Conservation (phyloP, 2,888 invertebrate genomes). For the Zygaena filipendulae region DNA sequence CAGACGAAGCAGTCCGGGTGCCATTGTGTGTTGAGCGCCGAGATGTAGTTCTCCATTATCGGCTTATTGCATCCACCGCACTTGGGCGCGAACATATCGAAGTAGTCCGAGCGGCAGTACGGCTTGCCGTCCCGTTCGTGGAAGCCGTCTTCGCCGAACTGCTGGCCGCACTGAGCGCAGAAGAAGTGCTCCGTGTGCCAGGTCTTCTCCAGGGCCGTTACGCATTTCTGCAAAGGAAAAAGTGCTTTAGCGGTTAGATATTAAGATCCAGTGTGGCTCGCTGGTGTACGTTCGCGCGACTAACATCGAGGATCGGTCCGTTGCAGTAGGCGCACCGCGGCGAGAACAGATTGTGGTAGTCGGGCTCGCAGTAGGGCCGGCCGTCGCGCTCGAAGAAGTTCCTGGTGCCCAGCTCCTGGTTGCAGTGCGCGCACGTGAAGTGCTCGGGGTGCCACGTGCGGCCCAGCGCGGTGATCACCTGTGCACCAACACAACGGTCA, state of each 20-base stretch:
- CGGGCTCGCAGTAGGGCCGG: slow-evolving; percentile 96
- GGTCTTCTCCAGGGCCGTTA: slow-evolving; percentile 96
- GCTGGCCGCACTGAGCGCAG: slow-evolving; percentile 96
- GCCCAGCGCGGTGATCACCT: slow-evolving; percentile 94
- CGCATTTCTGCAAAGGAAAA: slow-evolving; percentile 87
- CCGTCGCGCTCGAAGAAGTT: slow-evolving; percentile 99
- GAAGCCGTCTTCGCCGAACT: slow-evolving; percentile 98
- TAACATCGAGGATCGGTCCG: slow-evolving; percentile 98
- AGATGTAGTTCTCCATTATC: slow-evolving; percentile 98
- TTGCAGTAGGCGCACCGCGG: slow-evolving; percentile 99
- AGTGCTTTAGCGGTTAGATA: slow-evolving; percentile 4
- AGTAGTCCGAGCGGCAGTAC: slow-evolving; percentile 96
- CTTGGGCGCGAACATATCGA: slow-evolving; percentile 97
- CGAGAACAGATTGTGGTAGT: slow-evolving; percentile 98
- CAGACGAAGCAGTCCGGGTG: slow-evolving; percentile 99
- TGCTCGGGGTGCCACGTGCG: slow-evolving; percentile 99
- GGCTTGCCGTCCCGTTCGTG: slow-evolving; percentile 97
- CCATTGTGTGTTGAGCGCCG: slow-evolving; percentile 97
- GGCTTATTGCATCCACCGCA: slow-evolving; percentile 96
- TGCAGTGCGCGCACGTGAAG: slow-evolving; percentile 98
- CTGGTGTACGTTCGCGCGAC: slow-evolving; percentile 32
- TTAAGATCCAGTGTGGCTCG: slow-evolving; percentile 17
- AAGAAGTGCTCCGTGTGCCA: slow-evolving; percentile 99
- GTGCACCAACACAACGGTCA: slow-evolving; percentile 31
- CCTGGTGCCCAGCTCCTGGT: slow-evolving; percentile 94